Base-by-base conservation (phyloP, 1,140 invertebrate genomes). In the Adelges cooleyi region DNA sequence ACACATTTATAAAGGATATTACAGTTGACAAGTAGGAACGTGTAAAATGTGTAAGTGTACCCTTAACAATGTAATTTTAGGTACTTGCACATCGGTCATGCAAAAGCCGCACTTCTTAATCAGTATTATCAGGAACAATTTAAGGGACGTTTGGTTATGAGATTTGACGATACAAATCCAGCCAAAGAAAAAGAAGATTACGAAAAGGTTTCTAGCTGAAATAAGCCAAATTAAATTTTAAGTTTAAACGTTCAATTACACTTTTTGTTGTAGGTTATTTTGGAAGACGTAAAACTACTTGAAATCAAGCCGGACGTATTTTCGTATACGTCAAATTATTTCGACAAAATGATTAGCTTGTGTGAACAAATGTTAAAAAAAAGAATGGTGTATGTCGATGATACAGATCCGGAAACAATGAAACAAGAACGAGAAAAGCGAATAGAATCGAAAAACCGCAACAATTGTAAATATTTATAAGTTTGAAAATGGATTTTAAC, bases 81-180 rank as follows among this genome's bases (percentile, higher is more conserved):
- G 18, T 98, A 89, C 77, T 78, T 99, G 18, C 97, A 99, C 74
- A 95, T 99, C 77, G 97, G 97, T 15, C 97, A 99, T 79, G 97
- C 96, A 0, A 99, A 99, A 78, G 97, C 97, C 50, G 96, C 96
- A 27, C 79, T 99, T 1, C 78, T 99, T 2, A 99, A 99, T 79
- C 93, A 98, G 72, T 91, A 98, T 77, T 99, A 99, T 73, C 90
- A 97, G 67, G 81, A 92, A 72, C 78, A 82, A 15, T 99, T 97
- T 75, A 80, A 98, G 73, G 97, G 97, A 0, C 89, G 90, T 74
- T 80, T 99, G 0, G 92, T 99, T 54, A 95, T 99, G 92, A 81
- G 97, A 70, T 99, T 99, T 78, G 97, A 99, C 80, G 97, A 99
- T 73, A 99, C 97, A 8, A 99, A 99, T 79, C 97, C 97, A 36